phyloP scores from a whole-genome alignment of 1,140 invertebrate genomes.

The Drosophila rufa region DNA sequence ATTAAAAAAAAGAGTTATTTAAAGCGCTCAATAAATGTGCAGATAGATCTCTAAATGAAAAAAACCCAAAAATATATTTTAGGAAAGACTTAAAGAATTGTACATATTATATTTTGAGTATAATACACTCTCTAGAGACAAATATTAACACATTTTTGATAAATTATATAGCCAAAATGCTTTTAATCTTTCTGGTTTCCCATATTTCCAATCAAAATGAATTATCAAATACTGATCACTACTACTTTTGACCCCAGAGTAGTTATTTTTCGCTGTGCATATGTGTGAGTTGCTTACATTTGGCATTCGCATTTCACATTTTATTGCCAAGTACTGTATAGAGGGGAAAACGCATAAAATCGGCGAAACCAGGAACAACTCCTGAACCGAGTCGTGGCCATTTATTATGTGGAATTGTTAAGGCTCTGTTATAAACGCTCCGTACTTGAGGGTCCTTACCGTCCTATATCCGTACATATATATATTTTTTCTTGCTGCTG shows the following conservation, averaged over 20 bases:
- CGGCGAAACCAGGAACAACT: slow-evolving; percentile 43
- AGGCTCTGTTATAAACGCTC: slow-evolving; percentile 71
- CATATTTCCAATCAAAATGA: neutral
- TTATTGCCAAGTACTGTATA: slow-evolving; percentile 71
- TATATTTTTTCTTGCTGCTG: neutral
- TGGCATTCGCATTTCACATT: slow-evolving; percentile 70
- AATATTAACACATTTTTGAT: no score
- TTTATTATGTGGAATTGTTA: slow-evolving; percentile 78
- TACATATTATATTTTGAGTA: neutral
- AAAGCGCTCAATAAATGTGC: no score
- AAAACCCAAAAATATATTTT: neutral
- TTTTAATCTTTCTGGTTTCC: no score
- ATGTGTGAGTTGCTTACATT: slow-evolving; percentile 69
- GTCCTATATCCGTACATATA: slow-evolving; percentile 15
- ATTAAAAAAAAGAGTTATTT: no score
- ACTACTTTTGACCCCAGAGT: neutral
- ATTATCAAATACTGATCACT: neutral
- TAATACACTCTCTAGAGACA: no score
- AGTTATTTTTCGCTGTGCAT: slow-evolving; percentile 5
- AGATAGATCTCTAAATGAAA: no score
- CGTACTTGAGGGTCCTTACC: slow-evolving; percentile 63
- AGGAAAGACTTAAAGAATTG: no score
- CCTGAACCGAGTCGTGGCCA: slow-evolving; percentile 59
- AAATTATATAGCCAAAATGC: no score
- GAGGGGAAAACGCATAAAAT: slow-evolving; percentile 76